These are phyloP conservation scores for Apodemus speciosus DNA, from an alignment of 2,113 vertebrate species.

Conservation along the genomic window DNA sequence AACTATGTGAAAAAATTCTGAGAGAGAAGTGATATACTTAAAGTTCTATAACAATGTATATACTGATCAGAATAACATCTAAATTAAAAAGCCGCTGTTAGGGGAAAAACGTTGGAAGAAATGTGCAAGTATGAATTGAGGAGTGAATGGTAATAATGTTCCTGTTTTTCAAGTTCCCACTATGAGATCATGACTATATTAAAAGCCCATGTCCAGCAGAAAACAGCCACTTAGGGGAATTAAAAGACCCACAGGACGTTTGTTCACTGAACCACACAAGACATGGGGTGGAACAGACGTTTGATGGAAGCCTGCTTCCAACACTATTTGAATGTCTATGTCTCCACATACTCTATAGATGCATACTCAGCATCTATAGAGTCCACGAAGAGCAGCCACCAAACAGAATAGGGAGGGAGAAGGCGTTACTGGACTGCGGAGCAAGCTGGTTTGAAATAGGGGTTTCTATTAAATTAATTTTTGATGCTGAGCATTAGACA, in stretches of 20 bases:
- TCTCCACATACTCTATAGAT: background rate
- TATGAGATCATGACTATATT: conserved; percentile 25
- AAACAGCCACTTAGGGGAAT: background rate
- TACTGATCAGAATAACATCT: conserved; percentile 12
- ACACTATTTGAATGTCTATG: conserved; percentile 15
- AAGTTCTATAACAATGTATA: background rate
- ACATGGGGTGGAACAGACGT: background rate
- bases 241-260: background rate
- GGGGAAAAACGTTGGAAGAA: background rate
- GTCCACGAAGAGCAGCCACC: background rate
- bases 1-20: background rate
- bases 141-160: background rate
- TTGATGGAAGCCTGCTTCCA: background rate
- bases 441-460: background rate
- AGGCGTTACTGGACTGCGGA: background rate
- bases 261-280: background rate
- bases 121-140: background rate
- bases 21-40: background rate
- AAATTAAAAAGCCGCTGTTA: conserved; percentile 21
- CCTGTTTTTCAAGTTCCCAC: conserved; percentile 12
- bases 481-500: background rate
- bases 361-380: background rate
- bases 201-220: conserved; percentile 33
- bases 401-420: background rate
- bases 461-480: conserved; percentile 13